Evolutionary conservation across 2,888 invertebrate species (phyloP), one percentile per base, ranked within the genome.

Genomic region (Tenthredo amoena): DNA sequence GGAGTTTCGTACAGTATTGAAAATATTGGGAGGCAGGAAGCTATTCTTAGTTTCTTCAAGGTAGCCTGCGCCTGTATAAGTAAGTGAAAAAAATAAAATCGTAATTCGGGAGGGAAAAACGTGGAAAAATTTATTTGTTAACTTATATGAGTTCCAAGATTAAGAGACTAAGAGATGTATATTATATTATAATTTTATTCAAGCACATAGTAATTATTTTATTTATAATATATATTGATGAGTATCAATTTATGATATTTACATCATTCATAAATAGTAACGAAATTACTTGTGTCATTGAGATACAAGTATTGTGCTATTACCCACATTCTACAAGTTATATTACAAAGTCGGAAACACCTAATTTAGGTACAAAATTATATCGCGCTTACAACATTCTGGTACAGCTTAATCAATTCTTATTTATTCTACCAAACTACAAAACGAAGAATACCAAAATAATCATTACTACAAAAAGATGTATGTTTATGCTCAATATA

Each of bases 41-140:
- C 81, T 26, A 26, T 81, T 40, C 62, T 81, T 15, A 81, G 81
- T 40, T 81, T n/a, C 40, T 62, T 81, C 37, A 5, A 62, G 40
- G 26, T 81, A 40, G 10, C 81, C 15, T 62, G 40, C 34, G 18
- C 6, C 77, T 68, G 68, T 34, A 34, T n/a, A 55, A n/a, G 34
- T 40, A 26, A 58, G 62, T 81, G 37, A 37, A 15, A 50, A 50
- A 1, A 12, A 26, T 6, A n/a, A 31, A 18, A 18, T 10, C 5
- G 10, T 21, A 21, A 21, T 40, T 37, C 1, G 62, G 34, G 81
- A 12, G 9, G 7, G 1, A 9, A 81, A 10, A 40, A 40, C 18
- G 31, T 68, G 2, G 65, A 31, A 34, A 4, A 31, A 68, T 68
- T 34, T 68, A 7, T 68, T 18, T 68, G 34, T 68, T 1, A 34